Conservation (phyloP, 2,888 invertebrate genomes). For the Eulithis prunata region DNA sequence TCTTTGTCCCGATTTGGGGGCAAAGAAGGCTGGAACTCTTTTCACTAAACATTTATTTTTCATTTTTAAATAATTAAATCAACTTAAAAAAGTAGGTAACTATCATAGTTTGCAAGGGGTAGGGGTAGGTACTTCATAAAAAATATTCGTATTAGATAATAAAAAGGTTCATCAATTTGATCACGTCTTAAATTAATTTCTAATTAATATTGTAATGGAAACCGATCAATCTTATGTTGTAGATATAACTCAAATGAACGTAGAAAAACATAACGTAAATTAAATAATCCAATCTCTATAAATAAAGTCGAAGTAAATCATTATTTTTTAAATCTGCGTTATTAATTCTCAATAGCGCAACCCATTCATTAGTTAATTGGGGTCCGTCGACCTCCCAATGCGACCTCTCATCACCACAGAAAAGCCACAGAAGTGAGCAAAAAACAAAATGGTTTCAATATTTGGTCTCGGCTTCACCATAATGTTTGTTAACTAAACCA, state of each 20-base stretch:
- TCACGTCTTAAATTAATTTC: constrained; percentile 8
- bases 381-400: constrained; percentile 59
- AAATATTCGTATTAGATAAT: too few relatives aligned
- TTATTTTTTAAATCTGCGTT: constrained; percentile 27
- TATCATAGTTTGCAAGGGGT: too few relatives aligned
- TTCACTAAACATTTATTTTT: too few relatives aligned
- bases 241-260: neutral
- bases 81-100: too few relatives aligned
- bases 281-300: constrained; percentile 20
- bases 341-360: constrained; percentile 39
- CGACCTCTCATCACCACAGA: constrained; percentile 56
- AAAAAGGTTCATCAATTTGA: too few relatives aligned
- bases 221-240: neutral
- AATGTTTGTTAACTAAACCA: neutral
- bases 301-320: constrained; percentile 19
- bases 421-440: constrained; percentile 50
- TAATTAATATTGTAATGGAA: neutral
- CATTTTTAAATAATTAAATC: too few relatives aligned
- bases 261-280: constrained; percentile 5
- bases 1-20: too few relatives aligned
- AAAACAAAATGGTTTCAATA: constrained; percentile 58
- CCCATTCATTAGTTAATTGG: constrained; percentile 61
- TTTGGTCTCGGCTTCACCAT: constrained; percentile 33
- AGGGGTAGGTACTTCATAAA: too few relatives aligned
- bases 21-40: too few relatives aligned